phyloP scores from a whole-genome alignment of 2,113 vertebrate genomes.

The Phalacrocorax brasilianus region DNA sequence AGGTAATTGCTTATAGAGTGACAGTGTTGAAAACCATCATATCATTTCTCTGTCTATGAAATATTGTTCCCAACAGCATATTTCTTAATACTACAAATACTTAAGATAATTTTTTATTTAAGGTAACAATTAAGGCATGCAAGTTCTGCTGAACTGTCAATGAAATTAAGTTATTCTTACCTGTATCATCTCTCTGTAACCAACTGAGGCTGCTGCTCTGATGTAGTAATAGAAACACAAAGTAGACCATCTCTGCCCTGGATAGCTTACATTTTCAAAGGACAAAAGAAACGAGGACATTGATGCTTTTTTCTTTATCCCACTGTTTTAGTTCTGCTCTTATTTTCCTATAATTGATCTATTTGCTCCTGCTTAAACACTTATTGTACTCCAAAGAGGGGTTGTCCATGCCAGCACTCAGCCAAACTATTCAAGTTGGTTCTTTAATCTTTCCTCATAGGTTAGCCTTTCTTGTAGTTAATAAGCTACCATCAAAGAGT shows the following conservation, averaged over 20 bases:
- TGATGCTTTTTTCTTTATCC: neutral
- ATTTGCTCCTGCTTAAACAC: neutral
- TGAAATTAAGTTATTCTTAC: neutral
- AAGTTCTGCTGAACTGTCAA: neutral
- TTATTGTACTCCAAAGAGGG: neutral
- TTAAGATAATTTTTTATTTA: neutral
- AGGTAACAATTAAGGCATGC: neutral
- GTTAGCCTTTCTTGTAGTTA: neutral
- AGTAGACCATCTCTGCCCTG: neutral
- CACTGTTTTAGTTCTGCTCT: neutral
- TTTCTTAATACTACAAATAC: neutral
- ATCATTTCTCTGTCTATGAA: neutral
- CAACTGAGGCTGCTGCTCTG: neutral
- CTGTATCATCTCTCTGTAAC: neutral
- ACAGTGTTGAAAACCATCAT: neutral
- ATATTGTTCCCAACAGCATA: neutral
- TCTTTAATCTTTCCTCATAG: neutral
- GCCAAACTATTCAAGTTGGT: neutral
- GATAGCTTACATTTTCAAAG: neutral
- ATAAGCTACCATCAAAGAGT: neutral
- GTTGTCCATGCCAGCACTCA: neutral
- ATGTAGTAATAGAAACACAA: neutral
- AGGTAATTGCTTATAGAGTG: neutral
- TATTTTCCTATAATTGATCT: neutral
- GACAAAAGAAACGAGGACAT: neutral